A percentile compares a stretch with the other conserved stretches of the same genome.
Conservation (phyloP, 92 coral and sea anemone species). For the Umimayanthus chanpuru region DNA sequence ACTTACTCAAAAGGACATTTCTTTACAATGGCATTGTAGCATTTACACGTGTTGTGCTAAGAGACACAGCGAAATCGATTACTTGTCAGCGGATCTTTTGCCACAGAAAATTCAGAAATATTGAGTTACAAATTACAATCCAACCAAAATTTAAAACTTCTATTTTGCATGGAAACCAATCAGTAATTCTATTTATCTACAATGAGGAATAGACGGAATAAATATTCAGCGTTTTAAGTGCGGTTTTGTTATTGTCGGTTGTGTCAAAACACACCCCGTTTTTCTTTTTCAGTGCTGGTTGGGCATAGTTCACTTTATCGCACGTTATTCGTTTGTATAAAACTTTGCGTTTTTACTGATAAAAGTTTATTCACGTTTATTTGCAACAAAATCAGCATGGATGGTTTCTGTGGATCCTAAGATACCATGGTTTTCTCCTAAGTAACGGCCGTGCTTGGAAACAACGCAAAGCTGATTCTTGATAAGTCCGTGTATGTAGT, state of each 20-base stretch:
- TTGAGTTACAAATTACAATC: slow-evolving; percentile 4
- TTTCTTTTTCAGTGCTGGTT: neutral
- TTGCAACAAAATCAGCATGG: slow-evolving; percentile 30
- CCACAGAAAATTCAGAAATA: neutral
- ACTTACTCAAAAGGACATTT: slow-evolving; percentile 18
- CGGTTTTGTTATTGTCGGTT: neutral
- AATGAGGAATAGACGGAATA: neutral
- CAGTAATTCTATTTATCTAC: slow-evolving; percentile 14
- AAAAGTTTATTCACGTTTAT: slow-evolving; percentile 1
- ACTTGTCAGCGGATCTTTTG: neutral
- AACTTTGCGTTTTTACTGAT: slow-evolving; percentile 1
- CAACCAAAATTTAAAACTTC: neutral
- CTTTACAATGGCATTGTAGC: slow-evolving; percentile 64
- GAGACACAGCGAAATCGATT: slow-evolving; percentile 57
- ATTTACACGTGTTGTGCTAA: slow-evolving; percentile 82
- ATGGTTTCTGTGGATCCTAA: slow-evolving; percentile 20
- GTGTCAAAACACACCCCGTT: neutral
- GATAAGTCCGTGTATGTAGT: neutral
- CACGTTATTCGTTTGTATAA: neutral
- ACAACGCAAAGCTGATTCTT: slow-evolving; percentile 29
- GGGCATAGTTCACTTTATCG: neutral
- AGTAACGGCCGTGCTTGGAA: slow-evolving; percentile 57
- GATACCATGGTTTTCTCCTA: slow-evolving; percentile 81
- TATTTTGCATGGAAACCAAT: neutral
- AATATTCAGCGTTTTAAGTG: neutral